Evolutionary conservation across 2,797 vertebrate genomes (phyloP).

Genomic region (Eulemur albifrons): DNA sequence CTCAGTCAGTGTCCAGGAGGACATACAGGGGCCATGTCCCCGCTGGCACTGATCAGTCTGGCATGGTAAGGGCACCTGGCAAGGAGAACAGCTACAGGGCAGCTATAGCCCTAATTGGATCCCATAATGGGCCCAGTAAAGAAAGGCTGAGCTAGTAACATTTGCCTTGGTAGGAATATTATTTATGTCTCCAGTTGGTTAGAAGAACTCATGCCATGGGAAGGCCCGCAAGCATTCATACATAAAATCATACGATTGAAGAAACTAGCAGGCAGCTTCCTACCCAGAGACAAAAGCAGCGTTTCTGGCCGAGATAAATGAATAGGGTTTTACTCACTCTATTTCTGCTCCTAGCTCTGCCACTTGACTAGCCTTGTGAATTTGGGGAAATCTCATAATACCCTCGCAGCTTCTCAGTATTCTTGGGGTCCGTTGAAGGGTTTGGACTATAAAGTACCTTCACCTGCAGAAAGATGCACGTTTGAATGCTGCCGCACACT

Average conservation of each 20-base stretch:
- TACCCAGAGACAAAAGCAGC: not conserved
- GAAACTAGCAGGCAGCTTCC: not conserved
- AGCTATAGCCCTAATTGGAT: not conserved
- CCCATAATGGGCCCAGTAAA: not conserved
- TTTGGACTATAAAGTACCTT: too few relatives aligned
- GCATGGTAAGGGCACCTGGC: not conserved
- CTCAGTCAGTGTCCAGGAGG: not conserved
- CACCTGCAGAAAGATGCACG: not conserved
- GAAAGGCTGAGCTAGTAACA: conserved; percentile 4
- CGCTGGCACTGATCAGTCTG: not conserved
- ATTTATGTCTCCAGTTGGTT: conserved; percentile 3
- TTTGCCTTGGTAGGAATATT: conserved; percentile 21
- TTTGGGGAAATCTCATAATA: not conserved
- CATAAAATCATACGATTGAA: not conserved
- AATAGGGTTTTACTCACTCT: not conserved
- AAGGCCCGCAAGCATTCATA: not conserved
- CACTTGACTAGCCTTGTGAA: not conserved
- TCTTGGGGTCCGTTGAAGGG: not conserved
- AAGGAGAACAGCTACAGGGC: not conserved
- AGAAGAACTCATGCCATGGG: not conserved
- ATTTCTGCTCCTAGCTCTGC: not conserved
- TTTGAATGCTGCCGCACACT: not conserved
- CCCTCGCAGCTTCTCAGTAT: not conserved
- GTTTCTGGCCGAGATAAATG: conserved; percentile 30
- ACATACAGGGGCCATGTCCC: not conserved